Base-by-base conservation (phyloP, 92 coral and sea anemone species). In the Porites evermanni region DNA sequence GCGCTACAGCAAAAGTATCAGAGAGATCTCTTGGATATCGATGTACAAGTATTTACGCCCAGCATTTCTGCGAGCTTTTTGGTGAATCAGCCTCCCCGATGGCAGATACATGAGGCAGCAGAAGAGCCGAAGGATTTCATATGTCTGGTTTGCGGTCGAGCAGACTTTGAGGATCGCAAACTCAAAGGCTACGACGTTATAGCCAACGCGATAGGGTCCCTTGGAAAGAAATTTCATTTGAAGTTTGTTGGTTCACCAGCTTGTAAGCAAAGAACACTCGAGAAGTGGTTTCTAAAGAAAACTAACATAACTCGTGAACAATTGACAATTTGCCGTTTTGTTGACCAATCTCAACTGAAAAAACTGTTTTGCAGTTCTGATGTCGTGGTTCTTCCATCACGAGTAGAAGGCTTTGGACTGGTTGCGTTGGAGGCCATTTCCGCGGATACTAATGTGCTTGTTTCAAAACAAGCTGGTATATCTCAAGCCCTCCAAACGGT, bases 361-460 rank as follows among this genome's bases (percentile, higher is more conserved):
- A 18, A 17, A 9, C 52, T 29, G 65, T 14, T 80, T 16, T 1
- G n/a, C 0, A 16, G 14, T 5, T 12, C 75, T 7, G 26, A 80
- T 7, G 7, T 80, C 7, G 20, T 80, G 16, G 84, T 32, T 10
- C 66, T 75, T n/a, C 88, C 88, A 0, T 84, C 88, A 0, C 80
- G 88, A 0, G 82, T 8, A 7, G 88, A 84, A n/a, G 82, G 64
- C 2, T 84, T 84, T 63, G 88, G 88, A 0, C 1, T 84, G 54
- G 65, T 19, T 1, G 84, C 84, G 0, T 18, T 80, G 8, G 84
- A 80, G 6, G 84, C 75, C 0, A 51, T 80, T 26, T 80, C 84
- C 1, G 65, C 75, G 0, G 53, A 24, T 0, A 16, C 17, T 10
- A 74, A 74, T 0, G 75, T 80, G 2, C 84, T 80, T 0, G 7